phyloP scores from a whole-genome alignment of 2,113 vertebrate species.

The Diadophis punctatus region DNA sequence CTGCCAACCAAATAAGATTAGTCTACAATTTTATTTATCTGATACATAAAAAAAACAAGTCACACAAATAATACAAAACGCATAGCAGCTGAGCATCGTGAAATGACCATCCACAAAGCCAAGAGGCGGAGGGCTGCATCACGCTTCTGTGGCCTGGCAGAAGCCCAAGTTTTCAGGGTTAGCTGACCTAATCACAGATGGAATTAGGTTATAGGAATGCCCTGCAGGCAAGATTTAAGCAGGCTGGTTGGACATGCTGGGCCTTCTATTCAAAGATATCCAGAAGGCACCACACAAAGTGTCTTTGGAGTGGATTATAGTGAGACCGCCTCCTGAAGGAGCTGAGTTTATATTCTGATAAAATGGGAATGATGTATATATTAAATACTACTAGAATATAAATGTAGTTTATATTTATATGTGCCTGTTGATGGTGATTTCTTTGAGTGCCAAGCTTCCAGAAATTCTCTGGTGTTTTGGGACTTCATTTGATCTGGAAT shows the following conservation, averaged over 20 bases:
- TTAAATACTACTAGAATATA: not conserved
- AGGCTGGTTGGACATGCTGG: not conserved
- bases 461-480: not conserved
- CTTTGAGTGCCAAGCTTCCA: not conserved
- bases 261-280: not conserved
- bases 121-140: not conserved
- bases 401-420: not conserved
- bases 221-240: not conserved
- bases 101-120: not conserved
- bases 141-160: not conserved
- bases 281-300: not conserved
- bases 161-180: not conserved
- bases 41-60: not conserved
- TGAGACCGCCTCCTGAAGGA: not conserved
- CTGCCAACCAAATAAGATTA: not conserved
- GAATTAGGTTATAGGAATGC: not conserved
- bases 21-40: not conserved
- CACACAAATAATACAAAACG: not conserved
- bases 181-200: not conserved
- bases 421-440: not conserved
- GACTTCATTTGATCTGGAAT: no score
- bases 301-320: not conserved
- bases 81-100: not conserved
- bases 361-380: not conserved
- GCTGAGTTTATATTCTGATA: not conserved